Conservation (phyloP, 2,113 vertebrate species). For the Pomatorhinus ruficollis region DNA sequence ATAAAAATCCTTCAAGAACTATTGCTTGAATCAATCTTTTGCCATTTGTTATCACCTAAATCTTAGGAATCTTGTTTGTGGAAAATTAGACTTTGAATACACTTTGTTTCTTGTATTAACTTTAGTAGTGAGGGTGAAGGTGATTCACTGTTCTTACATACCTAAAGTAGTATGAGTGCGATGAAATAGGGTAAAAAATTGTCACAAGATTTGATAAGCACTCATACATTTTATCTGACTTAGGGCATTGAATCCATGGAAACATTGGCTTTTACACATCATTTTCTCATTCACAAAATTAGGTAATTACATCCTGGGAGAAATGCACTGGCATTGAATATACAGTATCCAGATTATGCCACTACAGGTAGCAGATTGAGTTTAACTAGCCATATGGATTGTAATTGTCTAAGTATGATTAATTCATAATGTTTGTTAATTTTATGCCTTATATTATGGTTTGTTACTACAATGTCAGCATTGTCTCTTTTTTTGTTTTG, state of each 20-base stretch:
- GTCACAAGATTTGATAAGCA: background rate
- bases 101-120: background rate
- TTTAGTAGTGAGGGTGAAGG: background rate
- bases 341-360: constrained; percentile 63
- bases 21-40: background rate
- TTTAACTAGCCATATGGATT: constrained; percentile 99
- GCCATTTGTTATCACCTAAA: background rate
- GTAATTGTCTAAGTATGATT: constrained; percentile 93
- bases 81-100: background rate
- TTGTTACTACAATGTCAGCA: constrained; percentile 86
- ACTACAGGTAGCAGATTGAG: constrained; percentile 89
- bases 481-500: constrained; percentile 8
- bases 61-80: background rate
- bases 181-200: constrained; percentile 1
- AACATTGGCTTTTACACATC: constrained; percentile 58
- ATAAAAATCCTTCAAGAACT: background rate
- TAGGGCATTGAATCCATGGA: constrained; percentile 36
- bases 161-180: background rate
- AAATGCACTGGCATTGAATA: constrained; percentile 47
- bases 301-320: constrained; percentile 66
- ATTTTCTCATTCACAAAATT: constrained; percentile 75
- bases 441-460: constrained; percentile 94
- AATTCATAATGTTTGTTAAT: constrained; percentile 94
- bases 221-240: constrained; percentile 28
- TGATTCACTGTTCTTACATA: background rate